Base-by-base conservation (phyloP, 2,797 vertebrate genomes). In the Rhynchotus rufescens region DNA sequence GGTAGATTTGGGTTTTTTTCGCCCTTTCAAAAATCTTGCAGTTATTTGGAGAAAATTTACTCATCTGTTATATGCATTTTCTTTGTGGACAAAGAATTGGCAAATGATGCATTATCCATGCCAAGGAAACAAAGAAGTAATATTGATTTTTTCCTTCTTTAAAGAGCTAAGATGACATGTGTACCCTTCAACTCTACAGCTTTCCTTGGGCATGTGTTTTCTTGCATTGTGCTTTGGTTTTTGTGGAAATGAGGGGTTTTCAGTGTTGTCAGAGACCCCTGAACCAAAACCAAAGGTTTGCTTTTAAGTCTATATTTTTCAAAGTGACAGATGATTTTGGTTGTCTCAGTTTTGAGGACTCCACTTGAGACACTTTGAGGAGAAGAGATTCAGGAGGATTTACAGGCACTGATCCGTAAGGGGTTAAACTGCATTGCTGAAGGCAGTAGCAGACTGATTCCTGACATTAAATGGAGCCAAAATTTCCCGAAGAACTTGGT, bases 141-240 rank as follows among this genome's bases (percentile, higher is more conserved):
- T 89, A 68, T 10, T 34, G 15, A 34, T 57, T 67, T 84, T 87
- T 87, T 65, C 26, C 10, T 78, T 83, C 40, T 34, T 56, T n/a
- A 73, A 54, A 73, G 21, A 83, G 75, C 7, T 75, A 54, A 90
- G 85, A 51, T 59, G 4, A 65, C 42, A 57, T 17, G 8, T 36
- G 20, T 59, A 78, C 45, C 45, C 71, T 78, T 64, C 60, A 23
- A 30, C 72, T 60, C 32, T 85, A 64, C 69, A 81, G 44, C 12
- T 56, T 81, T 93, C 82, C 86, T 87, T 81, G 67, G 52, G 82
- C 84, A 80, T 87, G 20, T 16, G 9, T 85, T 85, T 72, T 66
- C 66, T 79, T 56, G 64, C 51, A 62, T 75, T 93, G 80, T 76
- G 89, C 94, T 94, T 96, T 95, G 73, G 11, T 65, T 88, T 86